Base-by-base conservation (phyloP, 1,140 invertebrate genomes). In the Drosophila kohkoa region DNA sequence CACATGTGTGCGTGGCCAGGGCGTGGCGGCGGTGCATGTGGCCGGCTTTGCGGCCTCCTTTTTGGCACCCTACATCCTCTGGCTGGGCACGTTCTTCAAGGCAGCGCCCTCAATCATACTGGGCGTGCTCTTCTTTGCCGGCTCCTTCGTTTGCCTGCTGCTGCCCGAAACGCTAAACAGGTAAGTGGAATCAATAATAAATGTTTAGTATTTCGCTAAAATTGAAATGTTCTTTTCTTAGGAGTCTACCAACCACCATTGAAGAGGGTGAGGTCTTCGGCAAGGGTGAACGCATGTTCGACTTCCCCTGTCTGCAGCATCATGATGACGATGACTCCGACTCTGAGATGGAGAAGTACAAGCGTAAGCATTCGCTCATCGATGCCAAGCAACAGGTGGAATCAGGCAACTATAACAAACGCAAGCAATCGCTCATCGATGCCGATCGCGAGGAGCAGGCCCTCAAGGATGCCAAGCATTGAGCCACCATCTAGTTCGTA, bases 191-290 rank as follows among this genome's bases (percentile, higher is more conserved):
- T 6, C 5, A 75, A 45, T 1, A 15, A 13, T 2, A 25, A 11
- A 38, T 20, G 1, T 11, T 15, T 1, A 32, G 35, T 10, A 38
- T 2, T 10, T 15, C 3, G 20, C 20, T 25, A 0, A 8, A 54
- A 41, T 11, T 2, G 16, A 49, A 3, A 6, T 16, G 11, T 11
- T 74, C 11, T 60, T 16, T 49, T 41, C 8, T 8, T 16, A 92
- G 93, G 77, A 93, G 94, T 5, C 83, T 95, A 7, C 95, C 95
- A 5, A 93, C 94, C 5, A 95, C 95, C 2, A 86, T 95, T 13
- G 90, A 94, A 75, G 95, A 95, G 75, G 95, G 94, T 0, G 95
- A 95, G 88, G 78, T 92, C 11, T 95, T 95, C 80, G 95, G 95
- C 35, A 94, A 94, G 78, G 93, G 94, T 63, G 94, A 95, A 79